A percentile compares a stretch with the other conserved stretches of the same genome.
Evolutionary conservation across 2,888 invertebrate species (phyloP).

Genomic region (Elegia similella): DNA sequence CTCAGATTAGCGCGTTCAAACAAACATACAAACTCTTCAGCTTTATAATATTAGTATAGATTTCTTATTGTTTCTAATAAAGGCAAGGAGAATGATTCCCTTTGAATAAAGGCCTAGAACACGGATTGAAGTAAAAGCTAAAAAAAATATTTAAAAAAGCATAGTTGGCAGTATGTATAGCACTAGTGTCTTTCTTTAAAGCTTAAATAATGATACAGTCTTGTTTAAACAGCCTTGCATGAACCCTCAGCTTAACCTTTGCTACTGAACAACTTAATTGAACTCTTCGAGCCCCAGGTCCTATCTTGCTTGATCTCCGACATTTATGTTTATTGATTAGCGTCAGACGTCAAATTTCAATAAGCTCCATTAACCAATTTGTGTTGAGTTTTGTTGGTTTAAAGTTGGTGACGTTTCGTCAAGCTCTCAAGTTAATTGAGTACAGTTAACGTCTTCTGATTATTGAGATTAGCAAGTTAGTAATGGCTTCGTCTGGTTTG

Average conservation of each 20-base stretch:
- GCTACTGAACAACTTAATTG: slow-evolving; percentile 48
- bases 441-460: slow-evolving; percentile 42
- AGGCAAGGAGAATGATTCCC: no score
- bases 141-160: no score
- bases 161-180: no score
- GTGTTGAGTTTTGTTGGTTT: slow-evolving; percentile 58
- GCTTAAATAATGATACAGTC: no score
- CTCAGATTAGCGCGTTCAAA: no score
- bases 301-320: slow-evolving; percentile 64
- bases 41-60: no score
- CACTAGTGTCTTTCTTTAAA: no score
- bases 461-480: slow-evolving; percentile 32
- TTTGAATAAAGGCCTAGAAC: no score
- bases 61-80: no score
- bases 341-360: slow-evolving; percentile 62
- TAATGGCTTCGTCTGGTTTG: slow-evolving; percentile 19
- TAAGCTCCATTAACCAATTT: slow-evolving; percentile 77
- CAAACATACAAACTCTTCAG: no score
- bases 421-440: slow-evolving; percentile 56
- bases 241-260: slow-evolving; percentile 47
- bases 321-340: slow-evolving; percentile 78
- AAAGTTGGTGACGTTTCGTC: slow-evolving; percentile 57
- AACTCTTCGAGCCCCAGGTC: slow-evolving; percentile 68
- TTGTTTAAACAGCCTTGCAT: background rate
- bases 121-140: no score